These are phyloP conservation scores for Eurystomus glaucurus DNA, from an alignment of 2,797 vertebrate genomes.

Conservation along the genomic window DNA sequence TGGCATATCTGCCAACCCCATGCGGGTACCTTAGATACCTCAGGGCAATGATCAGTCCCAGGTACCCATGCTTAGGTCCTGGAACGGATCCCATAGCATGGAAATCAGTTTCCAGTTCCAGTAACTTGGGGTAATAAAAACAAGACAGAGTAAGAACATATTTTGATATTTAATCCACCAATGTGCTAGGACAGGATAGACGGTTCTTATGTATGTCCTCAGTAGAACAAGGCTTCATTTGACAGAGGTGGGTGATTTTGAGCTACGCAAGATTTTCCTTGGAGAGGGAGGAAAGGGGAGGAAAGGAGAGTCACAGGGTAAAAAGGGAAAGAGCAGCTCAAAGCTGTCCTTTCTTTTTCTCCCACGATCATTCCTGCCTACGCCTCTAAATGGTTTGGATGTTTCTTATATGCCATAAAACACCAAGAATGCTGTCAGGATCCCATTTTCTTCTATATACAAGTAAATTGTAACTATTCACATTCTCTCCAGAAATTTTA, in stretches of 20 bases:
- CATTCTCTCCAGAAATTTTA: not conserved
- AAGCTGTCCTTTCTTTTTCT: not conserved
- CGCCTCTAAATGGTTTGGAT: not conserved
- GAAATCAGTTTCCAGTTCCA: not conserved
- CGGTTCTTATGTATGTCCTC: not conserved
- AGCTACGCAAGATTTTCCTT: not conserved
- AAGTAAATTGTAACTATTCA: not conserved
- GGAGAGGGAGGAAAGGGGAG: not conserved
- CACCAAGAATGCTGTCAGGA: conserved; percentile 4
- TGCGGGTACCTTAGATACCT: not conserved
- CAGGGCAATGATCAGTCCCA: not conserved
- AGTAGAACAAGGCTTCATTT: not conserved
- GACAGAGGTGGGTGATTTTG: not conserved
- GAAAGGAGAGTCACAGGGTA: not conserved
- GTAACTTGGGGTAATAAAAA: not conserved
- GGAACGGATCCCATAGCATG: not conserved
- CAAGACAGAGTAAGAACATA: not conserved
- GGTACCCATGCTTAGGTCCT: not conserved
- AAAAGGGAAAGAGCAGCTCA: not conserved
- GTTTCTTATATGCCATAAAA: not conserved
- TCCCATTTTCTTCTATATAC: not conserved
- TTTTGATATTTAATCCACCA: not conserved
- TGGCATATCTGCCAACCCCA: not conserved
- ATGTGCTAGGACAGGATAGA: not conserved
- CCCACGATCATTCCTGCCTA: not conserved